Percentiles rank a stretch among this genome's conserved stretches.
Evolutionary conservation across 2,797 vertebrate species (phyloP).

Genomic region (Megaceryle alcyon): DNA sequence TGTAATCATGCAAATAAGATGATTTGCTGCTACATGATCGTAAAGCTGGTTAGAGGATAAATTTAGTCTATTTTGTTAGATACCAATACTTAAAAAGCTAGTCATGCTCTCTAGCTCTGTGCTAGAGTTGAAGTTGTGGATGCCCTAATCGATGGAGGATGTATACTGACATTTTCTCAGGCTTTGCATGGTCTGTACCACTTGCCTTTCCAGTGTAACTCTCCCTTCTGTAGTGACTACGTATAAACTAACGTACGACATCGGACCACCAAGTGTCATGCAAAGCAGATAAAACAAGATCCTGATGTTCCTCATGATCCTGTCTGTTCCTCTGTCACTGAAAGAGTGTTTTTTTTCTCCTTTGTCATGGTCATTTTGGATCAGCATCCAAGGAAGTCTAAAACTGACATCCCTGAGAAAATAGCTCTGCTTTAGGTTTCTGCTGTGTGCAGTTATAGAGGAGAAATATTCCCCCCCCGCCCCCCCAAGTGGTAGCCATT

Average conservation of each 20-base stretch:
- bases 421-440: neutral
- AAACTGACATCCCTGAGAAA: neutral
- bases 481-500: neutral
- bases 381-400: neutral
- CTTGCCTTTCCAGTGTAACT: neutral
- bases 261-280: neutral
- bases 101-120: neutral
- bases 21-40: neutral
- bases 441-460: neutral
- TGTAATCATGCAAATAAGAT: neutral
- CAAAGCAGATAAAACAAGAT: neutral
- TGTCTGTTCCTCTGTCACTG: neutral
- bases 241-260: accelerated
- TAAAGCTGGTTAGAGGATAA: neutral
- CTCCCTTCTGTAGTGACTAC: neutral
- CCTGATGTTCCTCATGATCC: neutral
- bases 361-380: neutral
- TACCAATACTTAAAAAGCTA: neutral
- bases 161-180: neutral
- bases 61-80: neutral
- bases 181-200: neutral
- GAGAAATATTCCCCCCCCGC: no score
- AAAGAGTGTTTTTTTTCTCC: neutral
- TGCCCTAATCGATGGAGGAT: no score
- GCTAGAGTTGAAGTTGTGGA: neutral